A percentile compares a stretch with the other conserved stretches of the same genome.
phyloP scores from a whole-genome alignment of 2,888 invertebrate genomes.

The Cantharis rustica region DNA sequence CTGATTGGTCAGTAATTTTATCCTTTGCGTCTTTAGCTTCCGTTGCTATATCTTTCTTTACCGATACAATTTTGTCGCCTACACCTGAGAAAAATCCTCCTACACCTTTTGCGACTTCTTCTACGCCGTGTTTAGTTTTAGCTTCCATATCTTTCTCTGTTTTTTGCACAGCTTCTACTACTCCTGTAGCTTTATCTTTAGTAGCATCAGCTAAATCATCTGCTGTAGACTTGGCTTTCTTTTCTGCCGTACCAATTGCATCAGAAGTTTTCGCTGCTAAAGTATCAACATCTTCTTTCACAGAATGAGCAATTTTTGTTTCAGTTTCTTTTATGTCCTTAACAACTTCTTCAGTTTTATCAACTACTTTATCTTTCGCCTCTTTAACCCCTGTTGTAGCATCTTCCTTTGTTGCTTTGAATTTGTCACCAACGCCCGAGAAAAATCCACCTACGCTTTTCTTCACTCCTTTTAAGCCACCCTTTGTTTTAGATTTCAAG shows the following conservation, averaged over 20 bases:
- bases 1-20: background rate
- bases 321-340: background rate
- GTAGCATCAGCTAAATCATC: slow-evolving; percentile 11
- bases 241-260: slow-evolving; percentile 26
- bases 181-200: slow-evolving; percentile 30
- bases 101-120: background rate
- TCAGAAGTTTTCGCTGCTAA: slow-evolving; percentile 22
- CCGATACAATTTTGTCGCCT: background rate
- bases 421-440: background rate
- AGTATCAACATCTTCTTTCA: slow-evolving; percentile 18
- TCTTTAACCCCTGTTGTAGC: background rate
- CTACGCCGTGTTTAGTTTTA: background rate
- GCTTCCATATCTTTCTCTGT: slow-evolving; percentile 14
- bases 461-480: background rate
- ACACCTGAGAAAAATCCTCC: background rate
- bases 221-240: slow-evolving; percentile 22
- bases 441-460: background rate
- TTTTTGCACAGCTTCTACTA: background rate
- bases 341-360: background rate
- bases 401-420: background rate
- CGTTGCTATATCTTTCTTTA: background rate
- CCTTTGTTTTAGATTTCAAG: background rate
- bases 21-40: background rate
- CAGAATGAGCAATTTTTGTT: slow-evolving; percentile 20
- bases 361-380: background rate